A percentile compares a stretch with the other conserved stretches of the same genome.
Evolutionary conservation across 2,797 vertebrate species (phyloP).

Genomic region (Diglossa cyanea): DNA sequence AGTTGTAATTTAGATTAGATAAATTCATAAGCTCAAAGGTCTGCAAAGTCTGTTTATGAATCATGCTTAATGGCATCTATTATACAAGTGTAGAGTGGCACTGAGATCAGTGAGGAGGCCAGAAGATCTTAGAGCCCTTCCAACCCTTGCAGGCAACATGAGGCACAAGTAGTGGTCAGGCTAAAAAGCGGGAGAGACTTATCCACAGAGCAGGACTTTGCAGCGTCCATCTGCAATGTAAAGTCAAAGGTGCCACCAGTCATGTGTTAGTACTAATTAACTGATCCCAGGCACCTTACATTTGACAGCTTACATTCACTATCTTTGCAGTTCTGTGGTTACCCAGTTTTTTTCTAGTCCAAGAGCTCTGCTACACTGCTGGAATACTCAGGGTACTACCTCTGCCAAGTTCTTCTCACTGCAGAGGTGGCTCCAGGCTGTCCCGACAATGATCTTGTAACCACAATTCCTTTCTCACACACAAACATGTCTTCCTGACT

Average conservation of each 20-base stretch:
- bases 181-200: background rate
- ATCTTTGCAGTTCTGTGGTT: background rate
- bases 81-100: background rate
- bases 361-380: background rate
- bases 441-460: background rate
- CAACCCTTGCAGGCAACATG: fast-evolving
- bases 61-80: background rate
- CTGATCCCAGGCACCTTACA: background rate
- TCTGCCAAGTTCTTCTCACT: background rate
- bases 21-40: background rate
- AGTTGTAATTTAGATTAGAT: background rate
- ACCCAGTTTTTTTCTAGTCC: background rate
- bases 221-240: background rate
- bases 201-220: background rate
- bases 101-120: background rate
- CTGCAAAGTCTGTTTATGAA: background rate
- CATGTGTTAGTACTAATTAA: background rate
- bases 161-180: background rate
- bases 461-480: background rate
- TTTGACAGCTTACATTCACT: background rate
- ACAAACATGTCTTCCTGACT: background rate
- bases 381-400: background rate
- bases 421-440: background rate
- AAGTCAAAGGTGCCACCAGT: background rate
- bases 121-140: background rate